phyloP scores from a whole-genome alignment of 2,888 invertebrate species.

The Eledone cirrhosa region DNA sequence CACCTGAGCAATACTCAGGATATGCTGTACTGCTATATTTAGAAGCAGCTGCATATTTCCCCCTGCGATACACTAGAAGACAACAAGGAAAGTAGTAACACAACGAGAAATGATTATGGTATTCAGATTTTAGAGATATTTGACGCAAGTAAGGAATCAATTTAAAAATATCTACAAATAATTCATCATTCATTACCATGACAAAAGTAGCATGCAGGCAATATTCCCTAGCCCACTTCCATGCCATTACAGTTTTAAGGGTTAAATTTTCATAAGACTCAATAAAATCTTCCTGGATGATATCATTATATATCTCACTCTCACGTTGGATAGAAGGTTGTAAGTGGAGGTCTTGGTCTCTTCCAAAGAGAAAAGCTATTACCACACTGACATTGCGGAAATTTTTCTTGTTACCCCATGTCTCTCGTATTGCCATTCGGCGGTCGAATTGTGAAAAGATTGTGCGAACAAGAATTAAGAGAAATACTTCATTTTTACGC shows the following conservation, averaged over 20 bases:
- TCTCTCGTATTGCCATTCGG: slow-evolving; percentile 38
- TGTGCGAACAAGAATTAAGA: slow-evolving; percentile 37
- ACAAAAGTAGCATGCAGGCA: slow-evolving; percentile 39
- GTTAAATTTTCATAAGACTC: slow-evolving; percentile 42
- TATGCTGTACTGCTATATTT: slow-evolving; percentile 31
- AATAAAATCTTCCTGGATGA: slow-evolving; percentile 42
- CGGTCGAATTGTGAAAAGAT: slow-evolving; percentile 38
- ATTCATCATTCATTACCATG: slow-evolving; percentile 41
- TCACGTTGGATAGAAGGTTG: slow-evolving; percentile 32
- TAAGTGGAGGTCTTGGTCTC: slow-evolving; percentile 7
- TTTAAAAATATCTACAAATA: slow-evolving; percentile 40
- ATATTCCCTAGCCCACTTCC: slow-evolving; percentile 40
- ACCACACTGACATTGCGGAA: slow-evolving; percentile 38
- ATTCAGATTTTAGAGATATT: slow-evolving; percentile 21
- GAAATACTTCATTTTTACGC: slow-evolving; percentile 33
- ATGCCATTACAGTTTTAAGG: slow-evolving; percentile 42
- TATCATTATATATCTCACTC: slow-evolving; percentile 35
- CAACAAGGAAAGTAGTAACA: slow-evolving; percentile 40
- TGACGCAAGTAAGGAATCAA: slow-evolving; percentile 37
- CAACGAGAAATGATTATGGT: slow-evolving; percentile 29
- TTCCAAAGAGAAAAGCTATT: slow-evolving; percentile 39
- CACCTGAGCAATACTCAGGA: slow-evolving; percentile 37
- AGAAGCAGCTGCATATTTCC: slow-evolving; percentile 6
- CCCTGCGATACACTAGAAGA: slow-evolving; percentile 26
- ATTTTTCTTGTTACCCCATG: slow-evolving; percentile 38